phyloP scores from a whole-genome alignment of 2,113 vertebrate species.

The Anser cygnoides region DNA sequence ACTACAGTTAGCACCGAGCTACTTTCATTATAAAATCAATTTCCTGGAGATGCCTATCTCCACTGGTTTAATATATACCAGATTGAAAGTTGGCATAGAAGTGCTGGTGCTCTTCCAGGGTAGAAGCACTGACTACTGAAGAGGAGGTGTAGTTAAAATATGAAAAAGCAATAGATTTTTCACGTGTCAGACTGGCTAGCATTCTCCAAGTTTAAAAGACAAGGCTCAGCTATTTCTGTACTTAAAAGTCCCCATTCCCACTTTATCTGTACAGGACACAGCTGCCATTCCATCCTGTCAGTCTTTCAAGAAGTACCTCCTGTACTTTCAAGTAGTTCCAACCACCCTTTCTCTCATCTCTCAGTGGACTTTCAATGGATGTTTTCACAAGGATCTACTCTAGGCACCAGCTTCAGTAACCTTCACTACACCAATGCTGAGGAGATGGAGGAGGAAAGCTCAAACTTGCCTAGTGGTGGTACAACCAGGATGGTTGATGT shows the following conservation, averaged over 20 bases:
- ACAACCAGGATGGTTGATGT: neutral
- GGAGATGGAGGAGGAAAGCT: neutral
- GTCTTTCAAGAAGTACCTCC: neutral
- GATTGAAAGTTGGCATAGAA: neutral
- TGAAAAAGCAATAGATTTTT: slow-evolving; percentile 3
- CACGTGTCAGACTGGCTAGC: neutral
- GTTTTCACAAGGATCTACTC: neutral
- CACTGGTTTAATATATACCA: slow-evolving; percentile 20
- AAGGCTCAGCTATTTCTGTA: neutral
- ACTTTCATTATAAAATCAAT: slow-evolving; percentile 62
- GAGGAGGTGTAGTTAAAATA: slow-evolving; percentile 17
- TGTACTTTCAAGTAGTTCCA: neutral
- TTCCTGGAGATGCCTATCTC: slow-evolving; percentile 55
- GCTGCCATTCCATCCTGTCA: neutral
- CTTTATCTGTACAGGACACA: neutral
- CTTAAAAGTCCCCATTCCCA: neutral
- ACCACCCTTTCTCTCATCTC: neutral
- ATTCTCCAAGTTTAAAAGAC: neutral
- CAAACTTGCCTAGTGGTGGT: too few relatives aligned
- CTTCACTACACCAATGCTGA: neutral
- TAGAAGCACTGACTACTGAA: slow-evolving; percentile 2
- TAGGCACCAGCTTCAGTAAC: neutral
- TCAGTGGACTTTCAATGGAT: neutral
- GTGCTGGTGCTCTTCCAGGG: slow-evolving; percentile 37
- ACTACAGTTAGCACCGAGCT: neutral